These are phyloP conservation scores for Patella depressa DNA, from an alignment of 2,888 invertebrate genomes.

Conservation along the genomic window DNA sequence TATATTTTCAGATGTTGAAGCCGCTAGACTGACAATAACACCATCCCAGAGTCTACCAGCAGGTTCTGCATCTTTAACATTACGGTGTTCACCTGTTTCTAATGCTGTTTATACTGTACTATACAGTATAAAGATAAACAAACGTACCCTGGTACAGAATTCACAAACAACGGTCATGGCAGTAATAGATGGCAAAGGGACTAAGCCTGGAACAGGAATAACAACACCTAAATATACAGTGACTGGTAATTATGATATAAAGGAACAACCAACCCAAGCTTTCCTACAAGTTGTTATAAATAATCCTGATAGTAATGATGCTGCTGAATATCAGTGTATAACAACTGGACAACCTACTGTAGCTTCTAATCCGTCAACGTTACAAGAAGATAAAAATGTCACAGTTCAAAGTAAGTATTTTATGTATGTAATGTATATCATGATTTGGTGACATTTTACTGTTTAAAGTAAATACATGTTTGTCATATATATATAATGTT, in stretches of 20 bases:
- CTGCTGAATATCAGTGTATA: background rate
- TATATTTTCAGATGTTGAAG: background rate
- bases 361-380: background rate
- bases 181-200: background rate
- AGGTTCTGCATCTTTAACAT: background rate
- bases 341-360: background rate
- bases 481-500: too few species aligned
- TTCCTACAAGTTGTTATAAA: background rate
- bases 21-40: background rate
- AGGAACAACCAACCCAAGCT: background rate
- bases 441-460: too few species aligned
- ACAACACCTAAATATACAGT: background rate
- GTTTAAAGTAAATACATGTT: too few species aligned
- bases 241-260: background rate
- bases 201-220: background rate
- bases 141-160: too few species aligned
- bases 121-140: background rate
- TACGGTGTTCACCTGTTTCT: background rate
- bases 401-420: background rate
- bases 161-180: too few species aligned
- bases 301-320: background rate
- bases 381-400: background rate
- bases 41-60: background rate
- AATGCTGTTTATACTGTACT: background rate
- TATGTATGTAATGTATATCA: background rate